These are phyloP conservation scores for Petrocephalus zakoni DNA, from an alignment of 2,113 vertebrate species.

Conservation along the genomic window DNA sequence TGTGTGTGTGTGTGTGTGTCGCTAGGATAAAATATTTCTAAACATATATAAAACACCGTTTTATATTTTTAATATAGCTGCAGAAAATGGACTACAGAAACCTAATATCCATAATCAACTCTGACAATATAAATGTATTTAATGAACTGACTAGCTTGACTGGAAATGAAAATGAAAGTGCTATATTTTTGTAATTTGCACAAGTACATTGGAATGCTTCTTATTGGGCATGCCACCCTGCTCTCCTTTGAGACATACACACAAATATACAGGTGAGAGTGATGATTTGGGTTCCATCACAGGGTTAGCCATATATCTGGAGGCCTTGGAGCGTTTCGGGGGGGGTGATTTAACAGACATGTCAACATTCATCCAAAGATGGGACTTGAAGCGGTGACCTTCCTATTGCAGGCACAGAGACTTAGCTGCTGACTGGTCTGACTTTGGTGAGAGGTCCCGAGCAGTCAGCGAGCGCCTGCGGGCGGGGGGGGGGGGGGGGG, in stretches of 20 bases:
- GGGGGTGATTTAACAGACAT: not conserved
- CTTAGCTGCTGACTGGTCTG: not conserved
- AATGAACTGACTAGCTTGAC: not conserved
- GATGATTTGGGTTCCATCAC: not conserved
- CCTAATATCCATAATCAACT: not conserved
- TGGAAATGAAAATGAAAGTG: not conserved
- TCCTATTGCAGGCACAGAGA: not conserved
- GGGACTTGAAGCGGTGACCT: not conserved
- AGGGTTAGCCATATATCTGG: not conserved
- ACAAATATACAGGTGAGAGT: not conserved
- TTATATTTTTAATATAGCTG: not conserved
- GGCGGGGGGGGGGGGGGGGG: too few species aligned
- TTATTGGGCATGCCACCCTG: not conserved
- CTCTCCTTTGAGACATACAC: not conserved
- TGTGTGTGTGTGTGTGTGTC: not conserved
- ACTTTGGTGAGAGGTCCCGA: too few species aligned
- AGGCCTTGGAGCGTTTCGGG: not conserved
- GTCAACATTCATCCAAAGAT: not conserved
- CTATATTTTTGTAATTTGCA: not conserved
- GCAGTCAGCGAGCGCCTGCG: too few species aligned
- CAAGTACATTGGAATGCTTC: not conserved
- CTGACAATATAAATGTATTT: not conserved
- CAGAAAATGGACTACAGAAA: not conserved
- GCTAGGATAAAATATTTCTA: not conserved
- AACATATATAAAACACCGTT: not conserved